Evolutionary conservation across 2,888 invertebrate genomes (phyloP).

Genomic region (Drosophila nigritarsus): DNA sequence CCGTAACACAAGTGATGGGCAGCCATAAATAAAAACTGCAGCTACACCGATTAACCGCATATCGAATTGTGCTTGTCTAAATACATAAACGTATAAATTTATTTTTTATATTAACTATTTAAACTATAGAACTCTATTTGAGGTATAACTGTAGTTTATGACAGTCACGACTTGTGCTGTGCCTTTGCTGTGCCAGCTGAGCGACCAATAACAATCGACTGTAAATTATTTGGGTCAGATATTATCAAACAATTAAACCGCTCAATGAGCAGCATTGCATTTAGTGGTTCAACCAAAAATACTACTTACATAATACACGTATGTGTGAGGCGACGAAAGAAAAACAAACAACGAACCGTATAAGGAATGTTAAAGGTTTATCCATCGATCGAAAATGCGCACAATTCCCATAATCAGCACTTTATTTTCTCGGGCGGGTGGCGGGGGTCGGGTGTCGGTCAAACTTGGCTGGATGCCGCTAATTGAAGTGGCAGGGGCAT

Average conservation of each 20-base stretch:
- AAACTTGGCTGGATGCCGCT: constrained; percentile 40
- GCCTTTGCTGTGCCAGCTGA: constrained; percentile 24
- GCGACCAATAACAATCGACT: constrained; percentile 26
- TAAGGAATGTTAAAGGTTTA: constrained; percentile 21
- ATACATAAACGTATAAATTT: neutral
- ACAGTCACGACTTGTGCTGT: constrained; percentile 9
- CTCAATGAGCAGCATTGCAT: constrained; percentile 40
- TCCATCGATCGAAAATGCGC: constrained; percentile 15
- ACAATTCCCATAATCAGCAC: constrained; percentile 1
- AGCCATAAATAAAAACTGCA: constrained; percentile 23
- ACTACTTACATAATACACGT: constrained; percentile 25
- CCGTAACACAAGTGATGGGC: constrained; percentile 9
- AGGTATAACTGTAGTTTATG: neutral
- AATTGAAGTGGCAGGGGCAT: constrained; percentile 48
- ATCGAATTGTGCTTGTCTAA: neutral
- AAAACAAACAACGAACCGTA: neutral
- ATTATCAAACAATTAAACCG: constrained; percentile 43
- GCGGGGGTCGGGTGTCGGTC: neutral
- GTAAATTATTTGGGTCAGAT: constrained; percentile 46
- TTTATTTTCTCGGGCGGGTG: neutral
- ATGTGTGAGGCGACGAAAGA: neutral
- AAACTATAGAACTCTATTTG: neutral
- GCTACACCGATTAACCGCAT: constrained; percentile 15
- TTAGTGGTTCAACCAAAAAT: constrained; percentile 13
- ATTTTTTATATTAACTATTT: neutral